Evolutionary conservation across 2,113 vertebrate species (phyloP).

Genomic region (Anseranas semipalmata): DNA sequence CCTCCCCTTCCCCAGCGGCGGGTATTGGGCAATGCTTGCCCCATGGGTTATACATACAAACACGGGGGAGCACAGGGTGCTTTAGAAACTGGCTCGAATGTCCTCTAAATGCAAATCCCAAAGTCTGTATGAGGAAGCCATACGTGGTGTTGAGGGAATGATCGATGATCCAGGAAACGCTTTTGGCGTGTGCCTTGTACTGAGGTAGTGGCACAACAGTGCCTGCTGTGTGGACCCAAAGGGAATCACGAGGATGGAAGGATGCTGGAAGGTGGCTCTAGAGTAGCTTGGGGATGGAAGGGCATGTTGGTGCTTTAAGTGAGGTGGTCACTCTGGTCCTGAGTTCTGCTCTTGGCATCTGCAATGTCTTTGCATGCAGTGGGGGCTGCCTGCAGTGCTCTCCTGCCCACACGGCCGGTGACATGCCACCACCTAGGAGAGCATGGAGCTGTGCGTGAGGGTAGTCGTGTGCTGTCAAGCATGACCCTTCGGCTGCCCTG

Average conservation of each 20-base stretch:
- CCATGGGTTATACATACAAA: not conserved
- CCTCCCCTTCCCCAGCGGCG: rapidly evolving
- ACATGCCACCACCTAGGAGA: not conserved
- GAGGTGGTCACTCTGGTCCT: not conserved
- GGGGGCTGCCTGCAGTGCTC: rapidly evolving
- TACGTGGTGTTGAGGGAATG: not conserved
- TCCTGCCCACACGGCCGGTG: rapidly evolving
- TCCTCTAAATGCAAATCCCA: not conserved
- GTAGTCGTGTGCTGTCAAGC: rapidly evolving
- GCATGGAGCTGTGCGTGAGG: not conserved
- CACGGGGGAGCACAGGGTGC: not conserved
- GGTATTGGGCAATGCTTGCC: not conserved
- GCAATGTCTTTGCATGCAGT: not conserved
- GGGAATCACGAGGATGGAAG: not conserved
- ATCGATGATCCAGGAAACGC: not conserved
- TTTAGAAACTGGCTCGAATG: not conserved
- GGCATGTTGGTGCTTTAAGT: not conserved
- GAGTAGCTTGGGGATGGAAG: not conserved
- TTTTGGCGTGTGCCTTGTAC: not conserved
- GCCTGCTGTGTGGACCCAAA: too few relatives aligned
- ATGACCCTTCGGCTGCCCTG: not conserved
- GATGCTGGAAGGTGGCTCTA: not conserved
- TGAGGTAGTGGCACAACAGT: not conserved
- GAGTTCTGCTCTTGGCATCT: not conserved
- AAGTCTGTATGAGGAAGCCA: not conserved